Conservation (phyloP, 2,888 invertebrate species). For the Biston stratarius region DNA sequence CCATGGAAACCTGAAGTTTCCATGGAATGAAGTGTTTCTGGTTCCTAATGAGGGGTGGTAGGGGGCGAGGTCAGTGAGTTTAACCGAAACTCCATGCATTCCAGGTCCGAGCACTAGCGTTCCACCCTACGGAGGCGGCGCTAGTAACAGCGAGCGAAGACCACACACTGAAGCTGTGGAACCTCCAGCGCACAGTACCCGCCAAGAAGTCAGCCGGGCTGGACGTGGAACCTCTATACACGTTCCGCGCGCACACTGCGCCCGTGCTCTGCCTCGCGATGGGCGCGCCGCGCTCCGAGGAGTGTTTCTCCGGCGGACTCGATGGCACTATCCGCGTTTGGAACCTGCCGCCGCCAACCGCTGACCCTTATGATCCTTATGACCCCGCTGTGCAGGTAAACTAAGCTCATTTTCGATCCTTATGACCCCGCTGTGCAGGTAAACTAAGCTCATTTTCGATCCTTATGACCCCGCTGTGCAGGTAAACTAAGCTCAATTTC, state of each 20-base stretch:
- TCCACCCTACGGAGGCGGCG: conserved; percentile 98
- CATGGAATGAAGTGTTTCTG: no score
- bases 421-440: conserved; percentile 96
- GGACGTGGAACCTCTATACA: conserved; percentile 99
- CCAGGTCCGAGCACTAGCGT: conserved; percentile 94
- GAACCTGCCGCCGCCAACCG: conserved; percentile 97
- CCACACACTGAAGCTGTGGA: conserved; percentile 99
- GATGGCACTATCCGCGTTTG: conserved; percentile 98
- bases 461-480: conserved; percentile 97
- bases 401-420: conserved; percentile 86
- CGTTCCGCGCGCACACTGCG: conserved; percentile 98
- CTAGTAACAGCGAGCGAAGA: conserved; percentile 99
- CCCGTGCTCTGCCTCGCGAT: conserved; percentile 98
- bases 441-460: no score
- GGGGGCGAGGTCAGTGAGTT: no score
- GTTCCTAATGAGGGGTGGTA: no score
- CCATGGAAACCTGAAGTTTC: no score
- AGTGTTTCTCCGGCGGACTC: conserved; percentile 97
- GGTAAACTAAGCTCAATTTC: no score
- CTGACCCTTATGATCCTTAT: conserved; percentile 99
- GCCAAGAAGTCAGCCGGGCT: conserved; percentile 98
- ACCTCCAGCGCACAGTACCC: conserved; percentile 98
- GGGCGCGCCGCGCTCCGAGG: conserved; percentile 96
- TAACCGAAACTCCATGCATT: conserved; percentile 37
- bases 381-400: conserved; percentile 94